These are phyloP conservation scores for Peromyscus eremicus DNA, from an alignment of 2,797 vertebrate genomes.

Conservation along the genomic window DNA sequence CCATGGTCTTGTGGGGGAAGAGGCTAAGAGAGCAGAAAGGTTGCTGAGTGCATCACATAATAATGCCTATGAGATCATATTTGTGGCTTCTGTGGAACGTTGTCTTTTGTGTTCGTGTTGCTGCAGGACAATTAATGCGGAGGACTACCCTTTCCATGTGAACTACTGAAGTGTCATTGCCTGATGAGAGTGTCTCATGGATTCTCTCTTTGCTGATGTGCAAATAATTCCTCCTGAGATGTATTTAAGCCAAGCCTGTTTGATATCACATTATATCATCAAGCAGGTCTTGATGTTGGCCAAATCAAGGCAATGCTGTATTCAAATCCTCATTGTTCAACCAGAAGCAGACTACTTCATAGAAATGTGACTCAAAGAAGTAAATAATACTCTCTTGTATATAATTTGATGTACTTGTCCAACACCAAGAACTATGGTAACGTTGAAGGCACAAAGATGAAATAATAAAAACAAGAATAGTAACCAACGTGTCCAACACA, in stretches of 20 bases:
- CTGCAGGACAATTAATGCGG: not conserved
- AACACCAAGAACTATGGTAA: not conserved
- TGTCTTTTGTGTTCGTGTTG: not conserved
- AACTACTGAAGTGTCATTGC: constrained; percentile 42
- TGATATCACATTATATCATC: not conserved
- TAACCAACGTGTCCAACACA: not conserved
- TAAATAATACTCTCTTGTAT: not conserved
- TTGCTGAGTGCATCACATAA: not conserved
- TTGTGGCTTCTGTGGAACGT: not conserved
- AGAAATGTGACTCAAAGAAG: not conserved
- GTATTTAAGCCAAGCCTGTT: not conserved
- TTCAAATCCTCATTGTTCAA: not conserved
- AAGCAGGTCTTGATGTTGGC: not conserved
- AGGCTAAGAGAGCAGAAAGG: not conserved
- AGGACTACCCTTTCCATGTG: not conserved
- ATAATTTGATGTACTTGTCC: not conserved
- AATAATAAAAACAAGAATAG: not conserved
- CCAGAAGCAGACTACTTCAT: not conserved
- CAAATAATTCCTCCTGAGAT: not conserved
- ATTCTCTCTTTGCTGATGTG: not conserved
- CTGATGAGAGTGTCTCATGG: not conserved
- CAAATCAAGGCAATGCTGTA: no score
- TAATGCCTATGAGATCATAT: fast-evolving
- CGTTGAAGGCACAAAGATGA: not conserved
- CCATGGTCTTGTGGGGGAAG: no score